phyloP scores from a whole-genome alignment of 2,113 vertebrate species.

The Oncorhynchus clarkii region DNA sequence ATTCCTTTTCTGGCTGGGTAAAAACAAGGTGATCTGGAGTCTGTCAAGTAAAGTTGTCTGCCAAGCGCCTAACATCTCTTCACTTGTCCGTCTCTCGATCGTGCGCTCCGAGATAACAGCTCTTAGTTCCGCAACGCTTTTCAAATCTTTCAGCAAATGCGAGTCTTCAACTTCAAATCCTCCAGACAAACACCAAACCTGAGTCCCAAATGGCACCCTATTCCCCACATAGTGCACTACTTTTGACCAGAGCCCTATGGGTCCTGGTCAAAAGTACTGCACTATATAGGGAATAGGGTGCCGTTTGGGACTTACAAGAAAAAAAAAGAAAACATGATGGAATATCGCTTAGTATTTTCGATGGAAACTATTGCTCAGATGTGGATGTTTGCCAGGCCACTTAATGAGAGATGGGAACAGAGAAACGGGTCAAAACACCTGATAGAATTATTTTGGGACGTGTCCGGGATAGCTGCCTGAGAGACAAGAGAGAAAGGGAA shows the following conservation, averaged over 20 bases:
- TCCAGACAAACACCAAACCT: no score
- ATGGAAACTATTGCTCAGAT: conserved; percentile 68
- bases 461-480: conserved; percentile 21
- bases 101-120: conserved; percentile 53
- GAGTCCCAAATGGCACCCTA: no score
- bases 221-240: no score
- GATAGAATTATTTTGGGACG: conserved; percentile 46
- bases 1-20: conserved; percentile 53
- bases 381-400: conserved; percentile 41
- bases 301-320: neutral
- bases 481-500: neutral
- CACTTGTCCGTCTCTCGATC: conserved; percentile 52
- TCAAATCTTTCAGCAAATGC: conserved; percentile 54
- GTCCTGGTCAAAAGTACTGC: neutral
- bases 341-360: conserved; percentile 64
- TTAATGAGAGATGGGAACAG: conserved; percentile 34
- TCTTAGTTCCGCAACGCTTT: conserved; percentile 37
- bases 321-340: conserved; percentile 50
- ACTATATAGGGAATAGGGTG: neutral
- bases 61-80: conserved; percentile 57
- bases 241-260: no score
- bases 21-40: conserved; percentile 65
- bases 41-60: conserved; percentile 51
- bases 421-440: conserved; percentile 44
- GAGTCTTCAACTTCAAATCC: conserved; percentile 16